Evolutionary conservation across 2,113 vertebrate genomes (phyloP), one percentile per base, ranked within the genome.

Genomic region (Rhynchomys soricoides): DNA sequence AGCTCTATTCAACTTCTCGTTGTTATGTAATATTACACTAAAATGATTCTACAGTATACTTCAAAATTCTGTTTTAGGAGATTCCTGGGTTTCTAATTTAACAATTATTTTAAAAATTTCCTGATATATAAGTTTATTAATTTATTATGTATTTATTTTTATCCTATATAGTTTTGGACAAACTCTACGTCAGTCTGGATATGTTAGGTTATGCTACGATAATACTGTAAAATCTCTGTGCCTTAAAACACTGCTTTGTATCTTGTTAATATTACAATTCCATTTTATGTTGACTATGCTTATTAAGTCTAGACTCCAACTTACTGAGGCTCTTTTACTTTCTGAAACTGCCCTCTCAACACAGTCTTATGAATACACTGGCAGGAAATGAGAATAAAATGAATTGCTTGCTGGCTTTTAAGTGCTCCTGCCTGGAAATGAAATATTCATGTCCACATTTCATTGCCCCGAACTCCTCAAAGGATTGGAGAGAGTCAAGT

Each of bases 371-470:
- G 13, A 91, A 85, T 31, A 93, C 24, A 29, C 85, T 82, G 77
- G 26, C 37, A 86, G 13, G 29, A 34, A 91, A 89, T 89, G 66
- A 94, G n/a, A 73, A 64, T 91, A 57, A 86, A 86, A 45, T 75
- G 73, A 89, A 89, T 93, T 86, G 50, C 66, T 89, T 93, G 81
- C 48, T 86, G 34, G 52, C 17, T 86, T 9, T 82, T 88, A 88
- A 64, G 73, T 77, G 26, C 31, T 87, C 81, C 79, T 89, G 43
- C 57, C 68, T 91, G 50, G 50, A 93, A 91, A 40, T 89, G 50
- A 91, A 91, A 86, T 24, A 95, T 68, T 87, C 50, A 86, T 93
- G 26, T 45, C 93, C 57, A 86, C 6, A 71, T 59, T 89, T 96
- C 45, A 91, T 66, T 97, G 37, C 26, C 17, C 22, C 57, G n/a